These are phyloP conservation scores for Zygothrica quintamaculata DNA, from an alignment of 2,888 invertebrate species.

Conservation along the genomic window DNA sequence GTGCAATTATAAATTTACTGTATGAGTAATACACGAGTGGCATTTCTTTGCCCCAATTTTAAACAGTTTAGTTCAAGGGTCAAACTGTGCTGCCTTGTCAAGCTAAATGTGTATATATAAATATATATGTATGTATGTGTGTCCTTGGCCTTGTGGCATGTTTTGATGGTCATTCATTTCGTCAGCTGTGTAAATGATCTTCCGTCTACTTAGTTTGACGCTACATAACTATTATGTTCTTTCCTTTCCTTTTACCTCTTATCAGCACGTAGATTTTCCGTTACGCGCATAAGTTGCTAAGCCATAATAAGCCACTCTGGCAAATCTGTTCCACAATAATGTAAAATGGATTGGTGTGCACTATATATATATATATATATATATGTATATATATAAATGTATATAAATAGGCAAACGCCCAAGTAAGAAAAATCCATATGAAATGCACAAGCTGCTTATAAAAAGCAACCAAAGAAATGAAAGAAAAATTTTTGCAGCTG, in stretches of 20 bases:
- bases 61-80: slow-evolving; percentile 1
- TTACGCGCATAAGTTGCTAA: slow-evolving; percentile 14
- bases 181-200: slow-evolving; percentile 8
- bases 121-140: neutral
- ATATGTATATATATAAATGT: too few relatives aligned
- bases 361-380: too few relatives aligned
- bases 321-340: slow-evolving; percentile 2
- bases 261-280: slow-evolving; percentile 36
- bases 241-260: slow-evolving; percentile 9
- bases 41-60: slow-evolving; percentile 38
- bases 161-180: slow-evolving; percentile 4
- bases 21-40: slow-evolving; percentile 46
- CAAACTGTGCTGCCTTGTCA: slow-evolving; percentile 5
- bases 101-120: neutral
- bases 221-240: slow-evolving; percentile 18
- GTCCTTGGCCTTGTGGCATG: slow-evolving; percentile 50
- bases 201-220: slow-evolving; percentile 2
- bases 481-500: too few relatives aligned
- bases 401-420: slow-evolving; percentile 11
- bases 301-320: slow-evolving; percentile 17
- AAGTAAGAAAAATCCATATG: slow-evolving; percentile 19
- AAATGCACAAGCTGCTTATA: slow-evolving; percentile 22
- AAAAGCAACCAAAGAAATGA: neutral
- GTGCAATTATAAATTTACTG: slow-evolving; percentile 8
- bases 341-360: neutral